Evolutionary conservation across 2,888 invertebrate genomes (phyloP), one percentile per base, ranked within the genome.

Genomic region (Ophion ventricosus): DNA sequence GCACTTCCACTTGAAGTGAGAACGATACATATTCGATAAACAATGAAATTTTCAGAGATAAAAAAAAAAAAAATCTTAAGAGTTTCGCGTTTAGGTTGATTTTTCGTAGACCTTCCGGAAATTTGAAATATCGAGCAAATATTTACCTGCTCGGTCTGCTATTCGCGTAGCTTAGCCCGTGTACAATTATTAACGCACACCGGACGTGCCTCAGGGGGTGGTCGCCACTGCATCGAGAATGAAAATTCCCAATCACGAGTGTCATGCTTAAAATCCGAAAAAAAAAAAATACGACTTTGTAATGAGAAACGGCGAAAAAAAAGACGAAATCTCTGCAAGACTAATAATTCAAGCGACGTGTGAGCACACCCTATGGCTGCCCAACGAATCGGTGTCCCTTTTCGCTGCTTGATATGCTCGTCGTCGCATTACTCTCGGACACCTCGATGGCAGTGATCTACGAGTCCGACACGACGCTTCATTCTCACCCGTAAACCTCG

Each of bases 331-430:
- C 43, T 67, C 66, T 29, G 26, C 43, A 35, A 54, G 61, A 20
- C 43, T 64, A 54, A 84, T 83, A 84, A 84, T 85, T 85, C 80
- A 85, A 77, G 69, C 69, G 69, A 77, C 80, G 70, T 54, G 72
- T 67, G 66, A 43, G 35, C 78, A 72, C 43, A 73, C 63, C 64
- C 66, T 29, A 29, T 23, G 77, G 87, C 87, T 87, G 86, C 66
- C 85, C 90, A 90, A 90, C 90, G 89, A 90, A 88, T 49, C 17
- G 14, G 59, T 61, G 61, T 69, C 11, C 49, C 43, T 25, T 14
- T 43, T 20, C 23, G 43, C 90, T 90, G 87, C 76, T 90, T 90
- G 87, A 87, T 83, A 90, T 90, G 88, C 90, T 85, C 75, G 82
- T 61, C 86, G 67, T 20, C 57, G 72, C 40, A 70, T 77, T 64